Base-by-base conservation (phyloP, 2,797 vertebrate species). In the Eurystomus glaucurus region DNA sequence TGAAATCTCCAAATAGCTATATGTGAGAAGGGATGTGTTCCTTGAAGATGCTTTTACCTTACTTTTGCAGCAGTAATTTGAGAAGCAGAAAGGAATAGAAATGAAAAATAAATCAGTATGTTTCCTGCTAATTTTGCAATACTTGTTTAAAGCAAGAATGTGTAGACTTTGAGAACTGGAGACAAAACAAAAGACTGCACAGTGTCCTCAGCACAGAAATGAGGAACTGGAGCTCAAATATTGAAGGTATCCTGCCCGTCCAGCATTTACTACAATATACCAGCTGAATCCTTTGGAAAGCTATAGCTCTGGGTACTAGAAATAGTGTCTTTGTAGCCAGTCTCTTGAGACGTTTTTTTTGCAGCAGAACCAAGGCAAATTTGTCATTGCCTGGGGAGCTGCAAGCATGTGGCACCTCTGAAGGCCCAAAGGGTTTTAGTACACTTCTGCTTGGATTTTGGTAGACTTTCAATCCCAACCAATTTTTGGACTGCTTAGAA, bases 401-500 rank as follows among this genome's bases (percentile, higher is more conserved):
- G 72, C 21, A 71, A 41, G 35, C 55, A 45, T 19, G 19, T 61
- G 50, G 48, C 26, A 96, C 14, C 71, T 78, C 57, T 57, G 37
- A 68, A 77, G 22, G 22, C 35, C 35, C 12, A 45, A 6, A 28
- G 21, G 28, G 37, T 46, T 92, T 83, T 80, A 85, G 31, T 70
- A 68, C 5, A 25, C 29, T 82, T 86, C 70, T 72, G 43, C 45
- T 85, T 69, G 35, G 45, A 79, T 81, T 94, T 87, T 89, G 61
- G 41, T 81, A 80, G 57, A 45, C n/a, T 89, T 89, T 66, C 35
- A 92, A 54, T 80, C 75, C 45, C 55, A 70, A 88, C 55, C 0
- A 14, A 61, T 33, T 92, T 90, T n/a, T 78, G 2, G 64, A 85
- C 82, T 81, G 33, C 43, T 93, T 85, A 66, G 48, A 60, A 93